Evolutionary conservation across 1,140 invertebrate species (phyloP).

Genomic region (Bursaphelenchus mucronatus): DNA sequence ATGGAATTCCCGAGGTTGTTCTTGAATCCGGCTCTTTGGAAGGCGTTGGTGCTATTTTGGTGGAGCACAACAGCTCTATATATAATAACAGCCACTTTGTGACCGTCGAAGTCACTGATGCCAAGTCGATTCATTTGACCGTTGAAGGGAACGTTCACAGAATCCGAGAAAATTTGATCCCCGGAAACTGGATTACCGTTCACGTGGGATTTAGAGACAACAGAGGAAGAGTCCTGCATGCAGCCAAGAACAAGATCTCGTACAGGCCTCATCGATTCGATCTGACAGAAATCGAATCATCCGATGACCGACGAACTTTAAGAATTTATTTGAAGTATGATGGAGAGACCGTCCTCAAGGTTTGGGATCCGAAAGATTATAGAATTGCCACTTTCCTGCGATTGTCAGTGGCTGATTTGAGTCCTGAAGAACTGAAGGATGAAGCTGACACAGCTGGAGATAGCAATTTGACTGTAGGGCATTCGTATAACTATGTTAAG

Average conservation of each 20-base stretch:
- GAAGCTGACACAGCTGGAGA: background rate
- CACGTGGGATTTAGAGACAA: background rate
- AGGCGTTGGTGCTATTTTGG: too few species aligned
- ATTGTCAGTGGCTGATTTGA: slow-evolving; percentile 2
- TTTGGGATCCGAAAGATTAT: slow-evolving; percentile 1
- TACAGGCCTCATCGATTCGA: background rate
- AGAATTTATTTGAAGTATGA: background rate
- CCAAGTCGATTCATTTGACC: background rate
- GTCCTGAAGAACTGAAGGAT: background rate
- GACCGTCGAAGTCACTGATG: too few species aligned
- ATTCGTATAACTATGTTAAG: background rate
- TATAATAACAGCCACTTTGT: too few species aligned
- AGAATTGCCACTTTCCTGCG: background rate
- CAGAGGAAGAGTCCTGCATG: background rate
- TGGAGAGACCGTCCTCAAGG: background rate
- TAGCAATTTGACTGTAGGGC: background rate
- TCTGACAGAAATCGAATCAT: background rate
- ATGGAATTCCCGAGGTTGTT: too few species aligned
- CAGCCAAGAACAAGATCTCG: background rate
- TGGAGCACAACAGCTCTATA: too few species aligned
- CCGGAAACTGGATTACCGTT: background rate
- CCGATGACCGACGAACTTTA: background rate
- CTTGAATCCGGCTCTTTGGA: too few species aligned
- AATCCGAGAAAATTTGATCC: background rate
- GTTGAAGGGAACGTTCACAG: background rate